Evolutionary conservation across 2,888 invertebrate genomes (phyloP), one percentile per base, ranked within the genome.

Genomic region (Chrysolina americana): DNA sequence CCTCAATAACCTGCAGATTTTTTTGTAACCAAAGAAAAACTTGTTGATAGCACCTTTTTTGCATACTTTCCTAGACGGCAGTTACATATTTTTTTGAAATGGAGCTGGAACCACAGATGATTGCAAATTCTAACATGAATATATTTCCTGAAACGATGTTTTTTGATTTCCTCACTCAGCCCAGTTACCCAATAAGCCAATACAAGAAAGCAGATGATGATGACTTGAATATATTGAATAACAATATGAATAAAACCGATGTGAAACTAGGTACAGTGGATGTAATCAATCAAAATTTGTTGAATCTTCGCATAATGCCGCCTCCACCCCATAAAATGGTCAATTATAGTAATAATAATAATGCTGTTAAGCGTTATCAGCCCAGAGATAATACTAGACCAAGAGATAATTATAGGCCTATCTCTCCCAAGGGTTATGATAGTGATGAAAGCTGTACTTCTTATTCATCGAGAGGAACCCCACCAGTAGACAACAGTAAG

Each of bases 401-500:
- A 11, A 53, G 79, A 68, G 77, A 80, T 53, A 78, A 66, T 73
- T 79, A 76, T 63, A 75, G 80, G 65, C 76, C 81, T 53, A 78
- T 79, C 41, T 81, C 81, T 10, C 81, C 81, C 19, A 80, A 75
- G 68, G 80, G 75, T 47, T 80, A 77, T 66, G 81, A 81, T 17
- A 78, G 79, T 71, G 81, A 81, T 62, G 81, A 81, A 53, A 79
- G 79, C 59, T 74, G 75, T 69, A 75, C 76, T 11, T 76, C 80
- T 41, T 75, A 73, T 70, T 74, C 78, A 41, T 78, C 78, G 41
- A 71, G 73, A 68, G 78, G 66, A 62, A 75, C 78, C 5, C 75
- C 76, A 11, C 62, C 77, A 62, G n/a, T n/a, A n/a, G 73, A 76
- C 28, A 74, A 65, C 65, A 65, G 76, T 75, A 71, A 78, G 79